Percentiles rank a stretch among this genome's conserved stretches.
These are phyloP conservation scores for Nezara viridula DNA, from an alignment of 2,888 invertebrate species.

Conservation along the genomic window DNA sequence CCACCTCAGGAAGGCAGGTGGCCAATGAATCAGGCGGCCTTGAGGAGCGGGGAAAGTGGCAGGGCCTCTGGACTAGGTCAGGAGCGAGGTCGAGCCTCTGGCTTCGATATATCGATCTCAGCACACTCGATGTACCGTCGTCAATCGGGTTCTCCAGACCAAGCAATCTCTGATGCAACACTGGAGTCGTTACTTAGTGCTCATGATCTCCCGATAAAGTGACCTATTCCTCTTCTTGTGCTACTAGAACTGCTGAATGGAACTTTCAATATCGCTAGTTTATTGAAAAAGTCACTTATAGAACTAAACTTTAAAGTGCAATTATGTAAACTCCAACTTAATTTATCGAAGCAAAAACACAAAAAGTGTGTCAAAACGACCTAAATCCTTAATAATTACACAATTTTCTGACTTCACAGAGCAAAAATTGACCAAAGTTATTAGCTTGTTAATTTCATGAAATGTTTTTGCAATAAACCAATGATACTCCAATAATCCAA, in stretches of 20 bases:
- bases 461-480: too few species aligned
- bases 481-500: too few species aligned
- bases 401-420: too few species aligned
- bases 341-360: too few species aligned
- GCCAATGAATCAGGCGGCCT: conserved; percentile 29
- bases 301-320: too few species aligned
- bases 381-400: too few species aligned
- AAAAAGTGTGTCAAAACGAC: too few species aligned
- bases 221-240: neutral
- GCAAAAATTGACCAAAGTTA: too few species aligned
- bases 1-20: neutral
- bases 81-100: conserved; percentile 4
- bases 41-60: conserved; percentile 19
- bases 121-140: neutral
- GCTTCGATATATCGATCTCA: neutral
- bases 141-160: neutral
- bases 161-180: neutral
- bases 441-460: too few species aligned
- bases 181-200: neutral
- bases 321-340: too few species aligned
- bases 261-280: neutral
- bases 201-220: neutral
- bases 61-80: neutral
- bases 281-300: too few species aligned
- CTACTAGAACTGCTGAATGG: neutral